These are phyloP conservation scores for Steromphala cineraria DNA, from an alignment of 2,888 invertebrate genomes.

Conservation along the genomic window DNA sequence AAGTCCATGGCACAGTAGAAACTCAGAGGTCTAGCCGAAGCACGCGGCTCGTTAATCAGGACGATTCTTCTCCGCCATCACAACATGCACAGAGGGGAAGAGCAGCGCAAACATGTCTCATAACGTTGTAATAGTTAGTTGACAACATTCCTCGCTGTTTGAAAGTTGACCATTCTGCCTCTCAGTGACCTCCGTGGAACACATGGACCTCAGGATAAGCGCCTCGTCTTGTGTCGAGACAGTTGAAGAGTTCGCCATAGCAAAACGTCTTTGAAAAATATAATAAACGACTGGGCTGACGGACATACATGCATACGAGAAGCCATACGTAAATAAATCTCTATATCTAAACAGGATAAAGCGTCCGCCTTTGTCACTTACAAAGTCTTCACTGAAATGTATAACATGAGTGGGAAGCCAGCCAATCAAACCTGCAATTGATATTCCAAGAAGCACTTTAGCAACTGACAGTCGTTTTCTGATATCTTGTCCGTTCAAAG, in stretches of 20 bases:
- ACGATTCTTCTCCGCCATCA: too few species aligned
- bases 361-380: not conserved
- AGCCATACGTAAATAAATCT: not conserved
- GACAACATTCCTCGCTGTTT: not conserved
- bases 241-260: not conserved
- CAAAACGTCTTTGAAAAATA: not conserved
- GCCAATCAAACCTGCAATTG: not conserved
- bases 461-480: not conserved
- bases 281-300: not conserved
- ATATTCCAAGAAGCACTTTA: not conserved
- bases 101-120: not conserved
- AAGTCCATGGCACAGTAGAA: too few species aligned
- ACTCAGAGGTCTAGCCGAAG: too few species aligned
- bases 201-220: not conserved
- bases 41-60: too few species aligned
- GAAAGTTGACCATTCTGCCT: not conserved
- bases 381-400: slow-evolving; percentile 15
- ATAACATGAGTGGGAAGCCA: slow-evolving; percentile 11
- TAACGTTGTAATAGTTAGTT: not conserved
- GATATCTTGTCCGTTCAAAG: not conserved
- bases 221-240: not conserved
- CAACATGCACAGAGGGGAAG: too few species aligned
- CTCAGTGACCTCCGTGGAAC: not conserved
- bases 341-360: not conserved
- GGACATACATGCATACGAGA: not conserved